Evolutionary conservation across 2,888 invertebrate species (phyloP).

Genomic region (Diaphora mendica): DNA sequence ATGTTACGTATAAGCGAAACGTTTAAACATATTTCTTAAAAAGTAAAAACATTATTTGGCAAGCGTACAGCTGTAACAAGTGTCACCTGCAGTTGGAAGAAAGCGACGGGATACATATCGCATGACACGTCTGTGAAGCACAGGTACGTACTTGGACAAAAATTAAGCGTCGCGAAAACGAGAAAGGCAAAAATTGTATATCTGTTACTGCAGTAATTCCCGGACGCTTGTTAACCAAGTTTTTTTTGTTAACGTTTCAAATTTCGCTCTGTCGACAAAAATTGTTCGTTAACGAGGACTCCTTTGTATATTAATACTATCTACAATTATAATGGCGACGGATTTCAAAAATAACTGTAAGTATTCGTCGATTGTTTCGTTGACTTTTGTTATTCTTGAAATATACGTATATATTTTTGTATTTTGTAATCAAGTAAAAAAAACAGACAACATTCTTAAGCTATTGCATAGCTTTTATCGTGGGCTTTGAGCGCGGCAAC

Average conservation of each 20-base stretch:
- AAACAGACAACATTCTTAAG: too few species aligned
- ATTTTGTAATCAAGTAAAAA: neutral
- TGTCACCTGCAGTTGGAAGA: constrained; percentile 1
- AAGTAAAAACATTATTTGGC: constrained; percentile 11
- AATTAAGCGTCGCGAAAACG: constrained; percentile 13
- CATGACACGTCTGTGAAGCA: neutral
- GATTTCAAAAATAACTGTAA: constrained; percentile 26
- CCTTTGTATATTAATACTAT: constrained; percentile 40
- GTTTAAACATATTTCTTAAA: neutral
- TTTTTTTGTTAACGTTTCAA: constrained; percentile 52
- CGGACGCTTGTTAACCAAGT: constrained; percentile 47
- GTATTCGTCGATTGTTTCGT: constrained; percentile 14
- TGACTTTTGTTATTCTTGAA: constrained; percentile 3
- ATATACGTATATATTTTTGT: neutral
- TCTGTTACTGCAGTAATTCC: constrained; percentile 44
- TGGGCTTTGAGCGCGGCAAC: too few species aligned
- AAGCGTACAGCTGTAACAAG: constrained; percentile 1
- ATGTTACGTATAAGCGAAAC: neutral
- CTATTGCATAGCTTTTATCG: too few species aligned
- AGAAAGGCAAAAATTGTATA: constrained; percentile 39
- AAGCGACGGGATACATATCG: neutral
- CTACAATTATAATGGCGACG: constrained; percentile 29
- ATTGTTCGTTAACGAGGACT: constrained; percentile 47
- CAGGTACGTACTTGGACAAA: constrained; percentile 12
- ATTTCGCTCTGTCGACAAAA: constrained; percentile 37